Evolutionary conservation across 30 jellyfish, hydroid and myxozoan species (phyloP), one percentile per base, ranked within the genome.

Genomic region (Turritopsis dohrnii): DNA sequence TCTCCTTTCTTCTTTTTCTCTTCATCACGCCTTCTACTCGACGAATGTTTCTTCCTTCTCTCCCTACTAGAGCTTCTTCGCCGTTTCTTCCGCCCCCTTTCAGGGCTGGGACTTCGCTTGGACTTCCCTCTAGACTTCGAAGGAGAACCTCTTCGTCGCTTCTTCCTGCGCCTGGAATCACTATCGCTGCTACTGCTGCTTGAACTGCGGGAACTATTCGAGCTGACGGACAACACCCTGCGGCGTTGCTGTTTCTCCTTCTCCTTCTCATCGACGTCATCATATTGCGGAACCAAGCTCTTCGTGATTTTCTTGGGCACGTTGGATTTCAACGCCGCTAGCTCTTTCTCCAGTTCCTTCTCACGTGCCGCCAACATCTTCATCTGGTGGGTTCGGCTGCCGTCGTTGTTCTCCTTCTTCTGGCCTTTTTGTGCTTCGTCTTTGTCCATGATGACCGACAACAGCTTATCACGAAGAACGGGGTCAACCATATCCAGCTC

Each of bases 401-500:
- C n/a, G n/a, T n/a, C n/a, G n/a, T n/a, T n/a, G n/a, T n/a, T n/a
- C n/a, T 41, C 60, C 13, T 41, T 41, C 60, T 41, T 41, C 13
- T 84, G 81, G 1, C 66, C 76, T 21, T 28, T 65, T 23, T 72
- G 65, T 24, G 86, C 25, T 17, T 53, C 83, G 8, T 52, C 86
- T 29, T 84, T 73, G 85, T 86, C 86, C 17, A 84, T 9, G 52
- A 92, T 71, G 22, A 90, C 96, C 69, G 87, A 80, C 53, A 92
- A 66, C 53, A 92, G 76, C 7, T 84, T 84, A 74, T 92, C 90
- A 13, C 93, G 90, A 31, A 85, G 29, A 13, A 22, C 83, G 21
- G 95, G 87, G 71, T 92, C 98, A 52, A 92, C 52, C 29, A 71
- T 81, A 1, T 52, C 89, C 81, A 92, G 71, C 71, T 86, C 98